Base-by-base conservation (phyloP, 2,888 invertebrate genomes). In the Drosophila sordidula region DNA sequence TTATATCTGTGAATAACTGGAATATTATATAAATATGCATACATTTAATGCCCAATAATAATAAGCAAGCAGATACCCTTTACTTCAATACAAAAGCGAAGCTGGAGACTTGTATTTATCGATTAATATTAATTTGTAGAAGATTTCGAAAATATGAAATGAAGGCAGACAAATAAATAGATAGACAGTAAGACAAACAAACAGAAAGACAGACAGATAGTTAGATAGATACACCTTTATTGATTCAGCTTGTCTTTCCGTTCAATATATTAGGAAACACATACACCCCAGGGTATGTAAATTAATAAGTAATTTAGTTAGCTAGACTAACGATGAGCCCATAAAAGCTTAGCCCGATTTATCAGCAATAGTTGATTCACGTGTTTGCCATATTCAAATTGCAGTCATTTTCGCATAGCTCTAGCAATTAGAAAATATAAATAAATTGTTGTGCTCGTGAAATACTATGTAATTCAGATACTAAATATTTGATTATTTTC, bases 321-420 rank as follows among this genome's bases (percentile, higher is more conserved):
- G 29, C 12, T 12, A 8, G n/a, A 6, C 4, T 16, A n/a, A 9
- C 3, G 14, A 22, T 14, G 5, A 9, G 14, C 18, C 6, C 6
- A 11, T 25, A 18, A 49, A 29, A 64, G 9, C 12, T 22, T 29
- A 3, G n/a, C 34, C n/a, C 4, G 12, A 18, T 9, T 25, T 49
- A 69, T 34, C 38, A 9, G 22, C 11, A 5, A 16, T n/a, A 22
- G 45, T 39, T 44, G 16, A 56, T 69, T 61, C 11, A 50, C 54
- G 42, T 58, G 42, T 22, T 57, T 22, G 4, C 2, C 6, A 2
- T 8, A 18, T 29, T 45, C 41, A 32, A 52, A 41, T 57, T 18
- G 12, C 11, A 16, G 12, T 36, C 47, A 25, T 34, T 18, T 42
- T 49, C 14, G 39, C 16, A 25, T 4, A 36, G n/a, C 9, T 14